Conservation (phyloP, 1,140 invertebrate genomes). For the Brachionus calyciflorus region DNA sequence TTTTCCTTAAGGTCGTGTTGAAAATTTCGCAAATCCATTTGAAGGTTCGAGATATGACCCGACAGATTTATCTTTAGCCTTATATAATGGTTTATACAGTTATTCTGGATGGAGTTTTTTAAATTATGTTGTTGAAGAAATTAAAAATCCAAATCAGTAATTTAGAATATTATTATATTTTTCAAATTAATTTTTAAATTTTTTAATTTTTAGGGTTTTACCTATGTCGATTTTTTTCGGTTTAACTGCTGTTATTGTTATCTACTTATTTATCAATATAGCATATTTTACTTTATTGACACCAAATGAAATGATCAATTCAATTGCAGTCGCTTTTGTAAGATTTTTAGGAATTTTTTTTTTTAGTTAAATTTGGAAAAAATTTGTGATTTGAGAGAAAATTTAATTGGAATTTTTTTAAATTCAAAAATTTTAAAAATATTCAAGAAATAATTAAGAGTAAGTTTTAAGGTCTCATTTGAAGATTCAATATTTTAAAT, state of each 20-base stretch:
- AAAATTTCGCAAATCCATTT: constrained; percentile 30
- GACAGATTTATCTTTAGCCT: background rate
- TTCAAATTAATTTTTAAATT: constrained; percentile 14
- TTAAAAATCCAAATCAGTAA: constrained; percentile 77
- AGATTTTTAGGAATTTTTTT: constrained; percentile 47
- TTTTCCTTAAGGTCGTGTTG: constrained; percentile 24
- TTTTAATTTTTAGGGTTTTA: constrained; percentile 53
- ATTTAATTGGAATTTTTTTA: no score
- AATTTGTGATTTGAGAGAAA: no score
- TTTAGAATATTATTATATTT: constrained; percentile 61
- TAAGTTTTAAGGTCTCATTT: no score
- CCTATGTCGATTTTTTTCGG: constrained; percentile 64
- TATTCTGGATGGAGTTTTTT: constrained; percentile 55
- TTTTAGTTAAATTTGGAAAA: no score
- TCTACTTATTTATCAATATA: constrained; percentile 60
- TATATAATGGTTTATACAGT: constrained; percentile 38
- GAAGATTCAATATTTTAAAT: no score
- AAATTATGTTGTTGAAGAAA: constrained; percentile 72
- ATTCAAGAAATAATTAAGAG: no score
- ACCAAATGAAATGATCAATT: constrained; percentile 65
- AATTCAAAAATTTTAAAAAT: no score
- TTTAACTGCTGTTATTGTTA: constrained; percentile 69
- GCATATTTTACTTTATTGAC: constrained; percentile 56
- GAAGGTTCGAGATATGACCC: background rate
- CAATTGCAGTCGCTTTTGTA: constrained; percentile 63